Conservation (phyloP, 2,888 invertebrate species). For the Lacanobia wlatinum region DNA sequence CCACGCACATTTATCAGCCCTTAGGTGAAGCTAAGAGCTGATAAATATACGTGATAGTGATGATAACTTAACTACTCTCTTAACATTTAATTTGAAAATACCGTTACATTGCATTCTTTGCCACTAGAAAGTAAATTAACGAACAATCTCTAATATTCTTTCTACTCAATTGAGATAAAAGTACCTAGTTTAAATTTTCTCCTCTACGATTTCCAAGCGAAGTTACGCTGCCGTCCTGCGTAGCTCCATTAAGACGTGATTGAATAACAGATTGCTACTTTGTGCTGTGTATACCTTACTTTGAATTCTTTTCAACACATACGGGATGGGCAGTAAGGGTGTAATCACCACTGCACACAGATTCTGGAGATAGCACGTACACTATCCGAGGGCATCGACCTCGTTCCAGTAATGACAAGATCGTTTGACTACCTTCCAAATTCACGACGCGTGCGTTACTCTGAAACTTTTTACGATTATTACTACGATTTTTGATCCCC, state of each 20-base stretch:
- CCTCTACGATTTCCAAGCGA: conserved; percentile 41
- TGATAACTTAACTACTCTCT: no score
- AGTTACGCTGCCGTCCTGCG: conserved; percentile 46
- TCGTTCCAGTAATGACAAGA: conserved; percentile 79
- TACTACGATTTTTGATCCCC: conserved; percentile 86
- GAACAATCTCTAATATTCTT: conserved; percentile 28
- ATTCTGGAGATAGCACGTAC: conserved; percentile 72
- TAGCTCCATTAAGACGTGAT: conserved; percentile 62
- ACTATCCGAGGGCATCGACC: conserved; percentile 70
- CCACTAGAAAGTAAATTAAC: conserved; percentile 29
- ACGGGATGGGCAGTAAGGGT: conserved; percentile 55
- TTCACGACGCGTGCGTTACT: conserved; percentile 85
- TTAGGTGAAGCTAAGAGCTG: no score
- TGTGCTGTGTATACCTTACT: conserved; percentile 49
- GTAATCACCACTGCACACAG: conserved; percentile 62
- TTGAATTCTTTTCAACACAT: conserved; percentile 61
- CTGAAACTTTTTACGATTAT: conserved; percentile 88
- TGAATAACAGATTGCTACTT: conserved; percentile 65
- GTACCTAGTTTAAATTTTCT: conserved; percentile 43
- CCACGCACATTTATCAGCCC: no score
- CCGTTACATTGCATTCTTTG: background rate
- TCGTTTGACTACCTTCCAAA: conserved; percentile 82
- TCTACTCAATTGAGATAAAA: conserved; percentile 27
- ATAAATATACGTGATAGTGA: no score
- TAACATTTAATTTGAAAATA: no score